Conservation (phyloP, 1,140 invertebrate species). For the Ostrea denselamellosa region DNA sequence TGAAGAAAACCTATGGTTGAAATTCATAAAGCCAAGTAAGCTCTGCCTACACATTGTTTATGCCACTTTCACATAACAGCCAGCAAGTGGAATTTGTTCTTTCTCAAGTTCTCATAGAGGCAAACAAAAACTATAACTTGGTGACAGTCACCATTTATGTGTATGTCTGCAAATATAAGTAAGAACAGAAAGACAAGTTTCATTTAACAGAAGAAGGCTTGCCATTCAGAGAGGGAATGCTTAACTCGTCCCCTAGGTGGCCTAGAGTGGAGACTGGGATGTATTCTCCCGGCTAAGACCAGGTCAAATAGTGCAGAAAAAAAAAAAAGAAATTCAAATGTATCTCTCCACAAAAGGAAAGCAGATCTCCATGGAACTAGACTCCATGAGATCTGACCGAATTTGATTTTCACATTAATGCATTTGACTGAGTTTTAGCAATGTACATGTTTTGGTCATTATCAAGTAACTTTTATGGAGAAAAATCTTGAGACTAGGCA, state of each 20-base stretch:
- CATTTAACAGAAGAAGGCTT: not conserved
- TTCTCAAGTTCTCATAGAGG: too few relatives aligned
- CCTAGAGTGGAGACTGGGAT: not conserved
- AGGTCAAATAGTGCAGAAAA: slow-evolving; percentile 31
- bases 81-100: not conserved
- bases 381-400: slow-evolving; percentile 31
- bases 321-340: slow-evolving; percentile 35
- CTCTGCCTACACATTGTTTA: not conserved
- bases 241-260: not conserved
- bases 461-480: not conserved
- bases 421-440: slow-evolving; percentile 16
- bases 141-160: not conserved
- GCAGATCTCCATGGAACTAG: not conserved
- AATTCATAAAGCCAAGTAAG: not conserved
- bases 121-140: not conserved
- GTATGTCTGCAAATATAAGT: not conserved
- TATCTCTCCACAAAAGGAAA: slow-evolving; percentile 27
- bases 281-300: slow-evolving; percentile 24
- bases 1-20: not conserved
- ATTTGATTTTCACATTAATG: slow-evolving; percentile 33
- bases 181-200: not conserved
- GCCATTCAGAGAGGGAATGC: not conserved
- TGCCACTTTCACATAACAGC: not conserved
- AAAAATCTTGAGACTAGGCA: slow-evolving; percentile 16
- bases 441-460: slow-evolving; percentile 27